A percentile compares a stretch with the other conserved stretches of the same genome.
Conservation (phyloP, 2,797 vertebrate genomes). For the Enteromius treurensis region DNA sequence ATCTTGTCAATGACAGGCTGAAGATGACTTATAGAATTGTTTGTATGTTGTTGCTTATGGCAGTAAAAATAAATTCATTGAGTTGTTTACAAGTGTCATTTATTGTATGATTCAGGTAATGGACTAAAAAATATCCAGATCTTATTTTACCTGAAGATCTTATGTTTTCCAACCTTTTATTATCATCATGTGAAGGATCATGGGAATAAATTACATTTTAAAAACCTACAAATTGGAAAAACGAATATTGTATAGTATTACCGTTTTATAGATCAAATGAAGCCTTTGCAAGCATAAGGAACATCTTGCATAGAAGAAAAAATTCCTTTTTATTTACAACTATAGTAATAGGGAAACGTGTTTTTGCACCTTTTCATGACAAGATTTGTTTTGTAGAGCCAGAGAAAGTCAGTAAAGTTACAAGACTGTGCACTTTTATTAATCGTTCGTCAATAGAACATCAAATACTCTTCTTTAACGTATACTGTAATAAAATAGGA, state of each 20-base stretch:
- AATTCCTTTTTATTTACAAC: not conserved
- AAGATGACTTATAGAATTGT: not conserved
- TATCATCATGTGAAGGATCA: too few species aligned
- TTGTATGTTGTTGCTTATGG: not conserved
- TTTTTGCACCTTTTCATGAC: not conserved
- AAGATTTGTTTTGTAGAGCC: not conserved
- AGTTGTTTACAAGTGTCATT: not conserved
- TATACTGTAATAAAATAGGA: slow-evolving; percentile 56
- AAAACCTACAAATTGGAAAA: not conserved
- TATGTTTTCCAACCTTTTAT: too few species aligned
- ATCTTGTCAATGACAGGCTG: not conserved
- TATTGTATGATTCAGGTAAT: not conserved
- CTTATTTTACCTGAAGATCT: not conserved
- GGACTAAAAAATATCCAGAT: not conserved
- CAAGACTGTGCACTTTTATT: slow-evolving; percentile 43
- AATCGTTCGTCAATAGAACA: slow-evolving; percentile 59
- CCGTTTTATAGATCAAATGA: not conserved
- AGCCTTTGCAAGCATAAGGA: not conserved
- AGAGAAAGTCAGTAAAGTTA: slow-evolving; percentile 46
- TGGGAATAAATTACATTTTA: not conserved
- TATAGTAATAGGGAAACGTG: not conserved
- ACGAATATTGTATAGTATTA: not conserved
- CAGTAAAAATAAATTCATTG: not conserved
- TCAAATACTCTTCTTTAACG: slow-evolving; percentile 50
- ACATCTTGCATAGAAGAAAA: not conserved